phyloP scores from a whole-genome alignment of 2,888 invertebrate genomes.

The Amblyjoppa fuscipennis region DNA sequence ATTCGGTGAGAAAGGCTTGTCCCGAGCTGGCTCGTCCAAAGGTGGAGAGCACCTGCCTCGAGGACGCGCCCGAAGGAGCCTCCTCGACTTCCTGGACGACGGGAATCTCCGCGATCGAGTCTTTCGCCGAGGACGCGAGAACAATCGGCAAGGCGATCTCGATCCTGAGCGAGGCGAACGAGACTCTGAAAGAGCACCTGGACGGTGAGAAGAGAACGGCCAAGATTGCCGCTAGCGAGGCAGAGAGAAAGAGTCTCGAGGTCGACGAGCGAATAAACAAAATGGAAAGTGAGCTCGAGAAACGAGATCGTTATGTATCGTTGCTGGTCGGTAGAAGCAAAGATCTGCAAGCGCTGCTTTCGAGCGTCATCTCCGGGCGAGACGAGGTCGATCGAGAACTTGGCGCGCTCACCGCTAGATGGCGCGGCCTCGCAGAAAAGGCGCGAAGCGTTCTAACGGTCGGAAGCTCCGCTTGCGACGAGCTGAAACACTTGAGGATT shows the following conservation, averaged over 20 bases:
- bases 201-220: conserved; percentile 63
- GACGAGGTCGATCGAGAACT: conserved; percentile 68
- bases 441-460: conserved; percentile 57
- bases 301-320: conserved; percentile 53
- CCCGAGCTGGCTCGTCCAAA: conserved; percentile 51
- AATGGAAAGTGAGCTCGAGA: conserved; percentile 54
- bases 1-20: conserved; percentile 41
- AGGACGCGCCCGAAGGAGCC: conserved; percentile 26
- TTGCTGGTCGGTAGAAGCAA: conserved; percentile 62
- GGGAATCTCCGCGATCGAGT: conserved; percentile 43
- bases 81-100: neutral
- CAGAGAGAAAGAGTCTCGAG: conserved; percentile 61
- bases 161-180: conserved; percentile 57
- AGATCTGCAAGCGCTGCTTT: conserved; percentile 66
- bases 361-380: conserved; percentile 57
- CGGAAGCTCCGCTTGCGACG: conserved; percentile 71
- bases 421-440: conserved; percentile 65
- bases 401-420: conserved; percentile 51
- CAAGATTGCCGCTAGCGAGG: conserved; percentile 47
- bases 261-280: conserved; percentile 63
- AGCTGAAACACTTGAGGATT: conserved; percentile 75
- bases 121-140: conserved; percentile 65
- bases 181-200: conserved; percentile 68
- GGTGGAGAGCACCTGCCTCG: neutral
- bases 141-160: conserved; percentile 47